Base-by-base conservation (phyloP, 2,888 invertebrate species). In the Psylliodes chrysocephalus region DNA sequence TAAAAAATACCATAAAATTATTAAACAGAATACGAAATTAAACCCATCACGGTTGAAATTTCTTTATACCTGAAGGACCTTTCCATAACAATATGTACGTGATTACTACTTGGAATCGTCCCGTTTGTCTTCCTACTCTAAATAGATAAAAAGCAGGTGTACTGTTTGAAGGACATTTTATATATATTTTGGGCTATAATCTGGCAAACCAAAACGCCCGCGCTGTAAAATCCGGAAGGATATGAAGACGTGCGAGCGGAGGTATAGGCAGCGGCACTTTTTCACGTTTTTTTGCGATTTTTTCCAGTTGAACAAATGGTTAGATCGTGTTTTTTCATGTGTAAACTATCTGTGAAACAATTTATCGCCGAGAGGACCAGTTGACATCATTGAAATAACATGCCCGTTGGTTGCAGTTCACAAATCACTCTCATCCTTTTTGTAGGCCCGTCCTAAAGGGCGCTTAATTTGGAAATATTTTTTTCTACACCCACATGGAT, bases 351-450 rank as follows among this genome's bases (percentile, higher is more conserved):
- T 54, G 40, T 15, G 54, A 54, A 54, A 54, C 40, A 40, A 54
- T 54, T 54, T 40, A 54, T 54, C 54, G 54, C 54, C 54, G 35
- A 49, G 28, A 54, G 54, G 40, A 54, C 40, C 54, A 42, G 54
- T 54, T 54, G 54, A 54, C 54, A 54, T 54, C 40, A 54, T 40
- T 54, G 54, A 40, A 54, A 54, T 54, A 54, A 54, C 54, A 54
- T 54, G 54, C 54, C 25, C 54, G 40, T 40, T 40, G 40, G 54
- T 54, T 54, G 25, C 46, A 54, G 54, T 54, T 54, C 40, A 54
- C 54, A 54, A 54, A 54, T 54, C 54, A 54, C 40, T 54, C 54
- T 25, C 54, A 7, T 40, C 25, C 40, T 42, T 17, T 14, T 10
- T 42, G 4, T 42, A 17, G 42, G 4, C 42, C 42, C n/a, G 42